These are phyloP conservation scores for Microctonus aethiopoides DNA, from an alignment of 2,888 invertebrate species.

Conservation along the genomic window DNA sequence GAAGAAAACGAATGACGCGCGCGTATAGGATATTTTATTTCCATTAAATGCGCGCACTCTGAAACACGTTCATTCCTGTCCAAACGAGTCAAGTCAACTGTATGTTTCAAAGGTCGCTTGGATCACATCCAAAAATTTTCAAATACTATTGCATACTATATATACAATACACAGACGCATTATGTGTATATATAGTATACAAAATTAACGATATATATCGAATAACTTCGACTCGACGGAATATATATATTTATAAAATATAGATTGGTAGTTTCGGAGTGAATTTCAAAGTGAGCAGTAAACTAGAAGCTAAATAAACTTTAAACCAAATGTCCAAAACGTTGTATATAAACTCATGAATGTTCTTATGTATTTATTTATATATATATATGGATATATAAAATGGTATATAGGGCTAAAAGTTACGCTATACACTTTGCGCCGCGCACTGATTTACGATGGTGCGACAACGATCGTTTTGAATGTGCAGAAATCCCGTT, in stretches of 20 bases:
- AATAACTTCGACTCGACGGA: background rate
- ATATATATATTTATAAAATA: conserved; percentile 46
- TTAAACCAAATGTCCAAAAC: conserved; percentile 38
- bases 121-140: conserved; percentile 62
- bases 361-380: no score
- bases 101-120: conserved; percentile 64
- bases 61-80: conserved; percentile 37
- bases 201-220: background rate
- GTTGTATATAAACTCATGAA: conserved; percentile 12
- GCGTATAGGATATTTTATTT: background rate
- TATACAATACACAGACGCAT: conserved; percentile 36
- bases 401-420: background rate
- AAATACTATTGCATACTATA: conserved; percentile 40
- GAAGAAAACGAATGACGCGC: background rate
- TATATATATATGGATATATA: background rate
- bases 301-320: conserved; percentile 63
- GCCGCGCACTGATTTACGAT: conserved; percentile 44
- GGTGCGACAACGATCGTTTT: conserved; percentile 32
- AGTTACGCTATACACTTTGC: conserved; percentile 18
- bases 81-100: conserved; percentile 45
- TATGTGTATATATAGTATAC: background rate
- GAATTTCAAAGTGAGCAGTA: conserved; percentile 62
- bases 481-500: conserved; percentile 29
- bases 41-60: conserved; percentile 28
- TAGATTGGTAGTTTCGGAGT: conserved; percentile 56